A percentile compares a stretch with the other conserved stretches of the same genome.
Conservation (phyloP, 2,797 vertebrate genomes). For the Thaleichthys pacificus region DNA sequence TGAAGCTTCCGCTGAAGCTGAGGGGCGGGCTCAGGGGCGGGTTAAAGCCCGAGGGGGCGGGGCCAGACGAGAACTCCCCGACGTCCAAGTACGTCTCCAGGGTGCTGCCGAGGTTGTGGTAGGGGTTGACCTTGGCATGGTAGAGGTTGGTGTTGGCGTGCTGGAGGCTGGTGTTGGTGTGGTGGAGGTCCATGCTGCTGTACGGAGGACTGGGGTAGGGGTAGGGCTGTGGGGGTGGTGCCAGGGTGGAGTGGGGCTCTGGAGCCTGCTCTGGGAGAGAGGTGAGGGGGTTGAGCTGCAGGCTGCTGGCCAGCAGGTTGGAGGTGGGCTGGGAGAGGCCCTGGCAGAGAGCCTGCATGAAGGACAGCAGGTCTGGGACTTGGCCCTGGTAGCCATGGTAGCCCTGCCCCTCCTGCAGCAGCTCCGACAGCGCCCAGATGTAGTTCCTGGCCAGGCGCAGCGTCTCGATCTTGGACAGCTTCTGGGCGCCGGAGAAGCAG, state of each 20-base stretch:
- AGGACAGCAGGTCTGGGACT: conserved; percentile 88
- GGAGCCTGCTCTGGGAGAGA: conserved; percentile 94
- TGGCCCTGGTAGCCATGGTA: no score
- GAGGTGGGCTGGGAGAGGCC: conserved; percentile 96
- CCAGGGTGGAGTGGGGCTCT: conserved; percentile 84
- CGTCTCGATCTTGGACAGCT: conserved; percentile 97
- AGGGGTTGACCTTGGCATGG: conserved; percentile 90
- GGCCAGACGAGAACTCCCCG: conserved; percentile 78
- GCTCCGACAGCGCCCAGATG: conserved; percentile 96
- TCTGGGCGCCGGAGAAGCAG: conserved; percentile 98
- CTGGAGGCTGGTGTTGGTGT: conserved; percentile 47
- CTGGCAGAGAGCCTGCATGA: conserved; percentile 96
- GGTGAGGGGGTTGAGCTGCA: conserved; percentile 95
- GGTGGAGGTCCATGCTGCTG: conserved; percentile 95
- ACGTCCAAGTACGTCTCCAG: conserved; percentile 94
- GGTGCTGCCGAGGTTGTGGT: conserved; percentile 68
- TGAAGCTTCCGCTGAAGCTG: conserved; percentile 97
- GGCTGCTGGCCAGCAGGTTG: conserved; percentile 94
- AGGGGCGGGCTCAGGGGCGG: conserved; percentile 94
- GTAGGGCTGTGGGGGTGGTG: conserved; percentile 83
- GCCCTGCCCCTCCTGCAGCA: conserved; percentile 91
- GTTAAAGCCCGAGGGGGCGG: conserved; percentile 86
- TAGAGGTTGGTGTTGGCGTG: conserved; percentile 65
- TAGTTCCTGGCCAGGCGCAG: conserved; percentile 97
- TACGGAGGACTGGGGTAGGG: conserved; percentile 89